phyloP scores from a whole-genome alignment of 2,113 vertebrate species.

The Lasiurus cinereus region DNA sequence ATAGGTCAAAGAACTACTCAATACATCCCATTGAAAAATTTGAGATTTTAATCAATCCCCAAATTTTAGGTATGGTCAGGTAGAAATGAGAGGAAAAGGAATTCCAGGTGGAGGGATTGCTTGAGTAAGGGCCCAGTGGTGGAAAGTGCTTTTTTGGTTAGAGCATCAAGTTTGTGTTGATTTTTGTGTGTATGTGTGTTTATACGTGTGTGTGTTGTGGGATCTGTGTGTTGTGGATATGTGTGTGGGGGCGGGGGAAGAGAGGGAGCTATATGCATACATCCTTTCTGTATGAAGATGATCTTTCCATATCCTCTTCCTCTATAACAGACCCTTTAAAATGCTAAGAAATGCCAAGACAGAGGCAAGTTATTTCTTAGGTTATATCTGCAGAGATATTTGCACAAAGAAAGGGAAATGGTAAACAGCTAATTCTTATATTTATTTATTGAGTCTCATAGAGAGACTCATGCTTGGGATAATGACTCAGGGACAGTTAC shows the following conservation, averaged over 20 bases:
- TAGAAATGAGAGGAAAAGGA: not conserved
- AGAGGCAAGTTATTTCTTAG: not conserved
- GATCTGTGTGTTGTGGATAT: not conserved
- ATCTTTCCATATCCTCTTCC: not conserved
- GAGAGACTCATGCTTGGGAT: not conserved
- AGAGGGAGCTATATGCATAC: too few species aligned
- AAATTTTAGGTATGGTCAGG: not conserved
- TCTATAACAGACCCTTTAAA: not conserved
- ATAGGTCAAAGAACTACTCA: not conserved
- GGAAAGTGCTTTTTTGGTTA: not conserved
- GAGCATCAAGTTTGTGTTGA: not conserved
- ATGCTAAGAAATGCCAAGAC: slow-evolving; percentile 27
- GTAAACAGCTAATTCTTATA: slow-evolving; percentile 5
- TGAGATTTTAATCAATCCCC: slow-evolving; percentile 6
- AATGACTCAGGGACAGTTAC: not conserved
- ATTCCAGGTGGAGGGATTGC: not conserved
- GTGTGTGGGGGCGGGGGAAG: rapidly evolving
- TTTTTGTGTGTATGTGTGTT: not conserved
- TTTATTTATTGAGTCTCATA: not conserved
- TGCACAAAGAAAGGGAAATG: not conserved
- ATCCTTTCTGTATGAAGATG: not conserved
- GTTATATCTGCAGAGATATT: not conserved
- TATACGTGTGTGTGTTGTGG: not conserved
- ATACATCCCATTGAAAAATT: not conserved
- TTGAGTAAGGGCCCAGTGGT: not conserved